Evolutionary conservation across 1,140 invertebrate genomes (phyloP).

Genomic region (Coenobita brevimanus): DNA sequence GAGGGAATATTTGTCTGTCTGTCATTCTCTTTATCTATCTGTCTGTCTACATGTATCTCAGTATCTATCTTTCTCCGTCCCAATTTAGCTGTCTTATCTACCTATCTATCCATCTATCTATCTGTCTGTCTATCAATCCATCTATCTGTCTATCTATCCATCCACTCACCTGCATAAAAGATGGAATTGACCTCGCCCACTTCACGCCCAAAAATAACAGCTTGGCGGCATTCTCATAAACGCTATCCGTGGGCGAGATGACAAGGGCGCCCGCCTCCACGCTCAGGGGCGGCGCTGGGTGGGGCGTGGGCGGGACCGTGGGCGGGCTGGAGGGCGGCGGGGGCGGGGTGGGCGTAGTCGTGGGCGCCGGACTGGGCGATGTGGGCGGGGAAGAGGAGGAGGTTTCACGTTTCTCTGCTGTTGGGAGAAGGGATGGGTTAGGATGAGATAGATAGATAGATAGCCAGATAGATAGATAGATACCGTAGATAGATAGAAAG

Average conservation of each 20-base stretch:
- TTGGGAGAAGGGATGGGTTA: neutral
- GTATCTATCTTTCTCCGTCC: neutral
- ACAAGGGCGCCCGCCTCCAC: conserved; percentile 48
- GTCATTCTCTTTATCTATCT: neutral
- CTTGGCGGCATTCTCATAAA: conserved; percentile 84
- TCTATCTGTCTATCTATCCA: no score
- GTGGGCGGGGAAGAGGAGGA: conserved; percentile 20
- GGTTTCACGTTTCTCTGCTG: neutral
- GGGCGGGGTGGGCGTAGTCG: conserved; percentile 34
- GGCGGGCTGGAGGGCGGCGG: conserved; percentile 5
- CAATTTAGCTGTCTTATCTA: no score
- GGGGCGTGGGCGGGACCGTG: neutral
- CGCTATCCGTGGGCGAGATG: conserved; percentile 75
- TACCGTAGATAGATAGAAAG: neutral
- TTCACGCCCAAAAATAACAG: conserved; percentile 84
- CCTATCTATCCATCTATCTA: no score
- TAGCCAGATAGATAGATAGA: no score
- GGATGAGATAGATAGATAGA: no score
- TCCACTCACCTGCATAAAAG: conserved; percentile 80
- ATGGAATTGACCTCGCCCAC: conserved; percentile 84
- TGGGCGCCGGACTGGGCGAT: conserved; percentile 24
- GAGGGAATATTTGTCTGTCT: no score
- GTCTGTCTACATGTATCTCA: neutral
- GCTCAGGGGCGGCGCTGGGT: conserved; percentile 34
- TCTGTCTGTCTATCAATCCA: no score